Evolutionary conservation across 1,140 invertebrate genomes (phyloP), one percentile per base, ranked within the genome.

Genomic region (Diorhabda carinulata): DNA sequence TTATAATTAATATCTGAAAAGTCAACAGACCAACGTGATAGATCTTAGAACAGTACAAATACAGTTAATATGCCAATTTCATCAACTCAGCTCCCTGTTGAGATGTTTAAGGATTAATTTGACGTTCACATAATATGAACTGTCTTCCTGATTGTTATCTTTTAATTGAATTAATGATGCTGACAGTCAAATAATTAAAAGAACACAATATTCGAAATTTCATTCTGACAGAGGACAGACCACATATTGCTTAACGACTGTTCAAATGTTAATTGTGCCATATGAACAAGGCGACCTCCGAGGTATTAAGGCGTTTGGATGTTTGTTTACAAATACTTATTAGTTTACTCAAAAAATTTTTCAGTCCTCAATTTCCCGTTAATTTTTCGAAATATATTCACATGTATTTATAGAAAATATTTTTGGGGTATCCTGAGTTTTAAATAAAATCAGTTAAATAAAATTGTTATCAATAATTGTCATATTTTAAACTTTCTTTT

Each of bases 181-280:
- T 60, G 58, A 60, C 58, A 25, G 58, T 60, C 41, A 25, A n/a
- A 60, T 60, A 60, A 60, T 60, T 60, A 60, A 60, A 60, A 60
- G 41, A 10, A 60, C 58, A 60, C 7, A 25, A 42, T 60, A 6
- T 60, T 10, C 58, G 41, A 42, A 42, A n/a, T 60, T 25, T 42
- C 58, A 9, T 42, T 42, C 10, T 25, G 10, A 42, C 10, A 60
- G 58, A 60, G 58, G 41, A 60, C n/a, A 42, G 58, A 60, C 58
- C 58, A 60, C 58, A 60, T 60, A 60, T 60, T 10, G 58, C 41
- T 60, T 60, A 60, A 60, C n/a, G 58, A 6, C 41, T 7, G 58
- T 7, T 60, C 25, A 60, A 25, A 60, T 60, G 58, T 60, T 60
- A 7, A 42, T 6, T 60, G 58, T 60, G 58, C 41, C 58, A 60